Evolutionary conservation across 1,140 invertebrate genomes (phyloP).

Genomic region (Philaenus spumarius): DNA sequence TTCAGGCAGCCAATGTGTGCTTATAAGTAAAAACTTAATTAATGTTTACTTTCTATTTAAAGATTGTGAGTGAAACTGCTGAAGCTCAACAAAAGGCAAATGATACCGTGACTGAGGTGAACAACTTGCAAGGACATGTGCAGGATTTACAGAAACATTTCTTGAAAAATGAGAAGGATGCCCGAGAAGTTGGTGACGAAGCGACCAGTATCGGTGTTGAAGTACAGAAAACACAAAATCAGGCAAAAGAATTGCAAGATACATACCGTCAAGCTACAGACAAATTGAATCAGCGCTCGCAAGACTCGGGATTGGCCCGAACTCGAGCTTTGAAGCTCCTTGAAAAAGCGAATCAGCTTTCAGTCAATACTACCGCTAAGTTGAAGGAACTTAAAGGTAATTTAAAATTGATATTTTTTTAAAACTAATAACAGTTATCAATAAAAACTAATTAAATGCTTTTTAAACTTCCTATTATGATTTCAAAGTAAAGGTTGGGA

Average conservation of each 20-base stretch:
- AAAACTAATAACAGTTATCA: too few relatives aligned
- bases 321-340: slow-evolving; percentile 64
- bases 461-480: too few relatives aligned
- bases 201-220: slow-evolving; percentile 46
- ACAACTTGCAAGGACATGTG: slow-evolving; percentile 55
- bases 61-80: slow-evolving; percentile 62
- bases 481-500: too few relatives aligned
- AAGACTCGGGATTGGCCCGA: slow-evolving; percentile 56
- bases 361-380: slow-evolving; percentile 65
- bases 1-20: too few relatives aligned
- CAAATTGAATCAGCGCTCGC: slow-evolving; percentile 51
- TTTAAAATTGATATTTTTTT: background rate
- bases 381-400: slow-evolving; percentile 61
- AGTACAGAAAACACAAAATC: slow-evolving; percentile 48
- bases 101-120: slow-evolving; percentile 60
- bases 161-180: slow-evolving; percentile 61
- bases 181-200: slow-evolving; percentile 50
- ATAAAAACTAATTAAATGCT: too few relatives aligned
- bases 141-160: slow-evolving; percentile 67
- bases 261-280: slow-evolving; percentile 53
- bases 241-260: slow-evolving; percentile 45
- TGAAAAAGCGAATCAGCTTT: slow-evolving; percentile 64
- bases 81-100: slow-evolving; percentile 66
- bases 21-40: too few relatives aligned
- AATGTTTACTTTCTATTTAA: slow-evolving; percentile 25